These are phyloP conservation scores for Rotaria sp. DNA, from an alignment of 2,888 invertebrate species.

Conservation along the genomic window DNA sequence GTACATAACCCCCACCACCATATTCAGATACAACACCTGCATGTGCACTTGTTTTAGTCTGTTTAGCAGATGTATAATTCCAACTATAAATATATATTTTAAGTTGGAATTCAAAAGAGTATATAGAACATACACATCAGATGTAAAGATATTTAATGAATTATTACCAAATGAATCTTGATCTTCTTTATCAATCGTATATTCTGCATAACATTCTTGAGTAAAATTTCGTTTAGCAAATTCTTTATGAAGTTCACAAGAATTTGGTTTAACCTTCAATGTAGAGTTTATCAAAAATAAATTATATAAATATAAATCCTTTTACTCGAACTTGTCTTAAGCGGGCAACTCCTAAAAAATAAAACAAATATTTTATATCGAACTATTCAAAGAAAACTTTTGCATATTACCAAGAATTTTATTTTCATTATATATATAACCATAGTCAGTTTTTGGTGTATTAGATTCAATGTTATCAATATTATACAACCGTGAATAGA, in stretches of 20 bases:
- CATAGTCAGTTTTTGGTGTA: slow-evolving; percentile 44
- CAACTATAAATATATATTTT: background rate
- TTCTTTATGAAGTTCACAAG: background rate
- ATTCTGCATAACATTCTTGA: background rate
- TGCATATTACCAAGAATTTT: slow-evolving; percentile 48
- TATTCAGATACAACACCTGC: background rate
- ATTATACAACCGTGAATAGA: background rate
- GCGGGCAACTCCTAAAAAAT: background rate
- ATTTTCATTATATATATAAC: slow-evolving; percentile 55
- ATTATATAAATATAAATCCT: no score
- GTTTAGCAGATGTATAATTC: background rate
- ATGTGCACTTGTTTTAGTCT: background rate
- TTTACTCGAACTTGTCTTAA: slow-evolving; percentile 1
- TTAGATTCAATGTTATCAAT: background rate
- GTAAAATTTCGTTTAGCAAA: background rate
- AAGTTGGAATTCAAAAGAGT: no score
- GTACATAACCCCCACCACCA: background rate
- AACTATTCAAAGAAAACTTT: no score
- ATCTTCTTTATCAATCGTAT: background rate
- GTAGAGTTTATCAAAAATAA: background rate
- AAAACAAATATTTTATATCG: no score
- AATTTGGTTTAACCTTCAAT: background rate
- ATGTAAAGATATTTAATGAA: background rate
- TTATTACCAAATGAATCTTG: background rate
- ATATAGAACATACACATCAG: background rate